phyloP scores from a whole-genome alignment of 37 sponge, comb jelly and placozoan genomes.

The Ianthella basta region DNA sequence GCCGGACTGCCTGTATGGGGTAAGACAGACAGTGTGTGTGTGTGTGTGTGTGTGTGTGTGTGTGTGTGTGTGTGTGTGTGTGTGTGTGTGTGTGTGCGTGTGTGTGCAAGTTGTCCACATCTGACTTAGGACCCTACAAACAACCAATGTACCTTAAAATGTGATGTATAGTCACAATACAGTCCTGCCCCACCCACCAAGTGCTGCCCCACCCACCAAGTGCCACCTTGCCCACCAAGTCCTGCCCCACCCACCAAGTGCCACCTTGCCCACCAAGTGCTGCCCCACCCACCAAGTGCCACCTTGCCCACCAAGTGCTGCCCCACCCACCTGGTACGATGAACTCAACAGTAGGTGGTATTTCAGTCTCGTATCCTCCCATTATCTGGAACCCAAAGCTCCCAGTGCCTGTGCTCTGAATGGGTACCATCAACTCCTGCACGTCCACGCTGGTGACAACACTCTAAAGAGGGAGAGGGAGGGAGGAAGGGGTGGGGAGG shows the following conservation, averaged over 20 bases:
- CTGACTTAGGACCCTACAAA: too few relatives aligned
- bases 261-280: too few relatives aligned
- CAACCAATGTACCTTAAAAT: too few relatives aligned
- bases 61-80: background rate
- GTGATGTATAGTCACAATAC: background rate
- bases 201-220: too few relatives aligned
- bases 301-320: too few relatives aligned
- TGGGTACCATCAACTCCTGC: conserved; percentile 30
- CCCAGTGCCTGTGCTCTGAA: conserved; percentile 48
- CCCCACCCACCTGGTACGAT: conserved; percentile 56
- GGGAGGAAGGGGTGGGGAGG: background rate
- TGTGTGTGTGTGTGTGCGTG: background rate
- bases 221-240: too few relatives aligned
- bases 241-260: too few relatives aligned
- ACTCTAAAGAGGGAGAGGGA: background rate
- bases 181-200: too few relatives aligned
- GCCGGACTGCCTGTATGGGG: conserved; percentile 57
- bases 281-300: too few relatives aligned
- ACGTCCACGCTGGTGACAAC: background rate
- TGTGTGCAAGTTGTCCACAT: background rate
- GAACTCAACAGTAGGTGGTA: conserved; percentile 56
- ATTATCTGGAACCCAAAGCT: conserved; percentile 77
- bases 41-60: background rate
- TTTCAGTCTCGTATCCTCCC: conserved; percentile 55
- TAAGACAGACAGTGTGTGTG: background rate